Evolutionary conservation across 1,140 invertebrate species (phyloP).

Genomic region (Philotrypesis tridentata): DNA sequence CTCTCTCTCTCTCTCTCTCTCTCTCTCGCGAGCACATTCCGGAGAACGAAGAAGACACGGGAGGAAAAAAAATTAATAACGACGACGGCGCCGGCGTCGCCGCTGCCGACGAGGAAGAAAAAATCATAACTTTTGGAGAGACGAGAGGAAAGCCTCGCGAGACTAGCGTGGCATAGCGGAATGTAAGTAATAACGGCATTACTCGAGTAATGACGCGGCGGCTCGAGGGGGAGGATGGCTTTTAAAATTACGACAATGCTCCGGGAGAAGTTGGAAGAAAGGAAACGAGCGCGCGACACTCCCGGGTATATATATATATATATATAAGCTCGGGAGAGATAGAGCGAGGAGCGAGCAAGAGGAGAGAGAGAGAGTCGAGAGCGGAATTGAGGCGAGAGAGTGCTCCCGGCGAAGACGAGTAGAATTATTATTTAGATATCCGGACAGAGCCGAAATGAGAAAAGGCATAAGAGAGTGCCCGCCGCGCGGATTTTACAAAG

Average conservation of each 20-base stretch:
- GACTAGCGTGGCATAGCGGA: not conserved
- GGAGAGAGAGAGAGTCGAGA: not conserved
- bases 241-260: slow-evolving; percentile 43
- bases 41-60: not conserved
- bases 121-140: slow-evolving; percentile 35
- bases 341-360: not conserved
- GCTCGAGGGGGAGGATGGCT: slow-evolving; percentile 8
- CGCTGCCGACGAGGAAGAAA: no score
- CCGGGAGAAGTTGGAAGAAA: slow-evolving; percentile 9
- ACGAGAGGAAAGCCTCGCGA: not conserved
- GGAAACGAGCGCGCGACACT: not conserved
- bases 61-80: slow-evolving; percentile 36
- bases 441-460: slow-evolving; percentile 33
- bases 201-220: slow-evolving; percentile 36
- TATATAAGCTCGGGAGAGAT: no score
- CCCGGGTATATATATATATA: not conserved
- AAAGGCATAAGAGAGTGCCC: slow-evolving; percentile 18
- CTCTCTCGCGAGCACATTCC: not conserved
- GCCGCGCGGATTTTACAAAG: slow-evolving; percentile 10
- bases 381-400: not conserved
- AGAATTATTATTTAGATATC: slow-evolving; percentile 44
- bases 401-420: not conserved
- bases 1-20: not conserved
- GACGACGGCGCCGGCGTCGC: no score
- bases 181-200: slow-evolving; percentile 45